Evolutionary conservation across 2,888 invertebrate genomes (phyloP), one percentile per base, ranked within the genome.

Genomic region (Tachina fera): DNA sequence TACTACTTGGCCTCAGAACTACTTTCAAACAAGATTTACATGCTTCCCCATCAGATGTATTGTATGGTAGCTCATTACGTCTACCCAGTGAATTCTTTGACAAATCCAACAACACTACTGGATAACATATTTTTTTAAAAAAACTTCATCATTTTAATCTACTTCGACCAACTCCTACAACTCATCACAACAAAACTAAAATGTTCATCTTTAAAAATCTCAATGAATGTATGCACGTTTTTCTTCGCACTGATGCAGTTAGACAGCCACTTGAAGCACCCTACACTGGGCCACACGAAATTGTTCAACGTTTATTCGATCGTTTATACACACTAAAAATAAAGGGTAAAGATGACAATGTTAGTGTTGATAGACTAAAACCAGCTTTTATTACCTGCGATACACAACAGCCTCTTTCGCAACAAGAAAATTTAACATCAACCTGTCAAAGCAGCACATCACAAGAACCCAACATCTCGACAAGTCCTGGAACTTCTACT

Each of bases 131-230:
- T 45, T 83, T 83, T 45, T 16, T 45, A 19, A 4, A 31, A 31
- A 5, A 31, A 6, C 31, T 5, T 31, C 31, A 31, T 31, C 31
- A 31, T 31, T 31, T 31, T 6, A 31, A 31, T 31, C 31, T 83
- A 43, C 74, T 84, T 8, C 79, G 65, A 22, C 76, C 70, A 22
- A 49, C 70, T 77, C 83, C n/a, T 22, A 31, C 76, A 43, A 56
- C 67, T 53, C 82, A 84, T 70, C 77, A 84, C 16, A 79, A 63
- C 51, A 83, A 77, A 31, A 65, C 51, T 14, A 82, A 84, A 77
- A 78, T 83, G 47, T 84, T 87, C 51, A 45, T 49, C n/a, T 65
- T 70, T 13, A 85, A 85, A 47, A 58, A 82, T 51, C 43, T 84
- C 39, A 19, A 45, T 56, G 45, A 71, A 56, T 56, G 56, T 39